Evolutionary conservation across 2,888 invertebrate species (phyloP).

Genomic region (Brenthis daphne): DNA sequence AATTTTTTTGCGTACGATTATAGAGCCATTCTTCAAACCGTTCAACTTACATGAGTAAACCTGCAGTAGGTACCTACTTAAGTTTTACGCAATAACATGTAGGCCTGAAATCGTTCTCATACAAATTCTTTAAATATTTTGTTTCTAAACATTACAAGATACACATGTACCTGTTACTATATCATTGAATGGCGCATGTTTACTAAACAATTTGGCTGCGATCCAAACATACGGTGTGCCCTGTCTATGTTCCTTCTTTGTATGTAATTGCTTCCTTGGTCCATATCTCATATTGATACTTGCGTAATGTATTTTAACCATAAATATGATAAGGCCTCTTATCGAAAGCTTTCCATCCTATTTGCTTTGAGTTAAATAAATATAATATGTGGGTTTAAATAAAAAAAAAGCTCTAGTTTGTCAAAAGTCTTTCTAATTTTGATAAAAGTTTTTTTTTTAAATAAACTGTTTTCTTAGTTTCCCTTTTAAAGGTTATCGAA

Average conservation of each 20-base stretch:
- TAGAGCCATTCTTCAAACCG: no score
- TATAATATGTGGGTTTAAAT: not conserved
- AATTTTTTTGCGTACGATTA: no score
- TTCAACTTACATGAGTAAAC: no score
- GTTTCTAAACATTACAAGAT: not conserved
- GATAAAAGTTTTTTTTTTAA: no score
- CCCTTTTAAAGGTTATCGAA: no score
- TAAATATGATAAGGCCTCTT: slow-evolving; percentile 8
- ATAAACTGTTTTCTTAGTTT: no score
- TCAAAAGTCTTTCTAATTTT: no score
- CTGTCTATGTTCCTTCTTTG: slow-evolving; percentile 28
- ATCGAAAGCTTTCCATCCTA: not conserved
- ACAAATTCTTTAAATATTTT: not conserved
- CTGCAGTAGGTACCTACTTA: no score
- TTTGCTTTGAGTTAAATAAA: not conserved
- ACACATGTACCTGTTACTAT: slow-evolving; percentile 2
- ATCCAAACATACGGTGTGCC: slow-evolving; percentile 42
- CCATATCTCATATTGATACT: slow-evolving; percentile 22
- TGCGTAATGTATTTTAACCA: not conserved
- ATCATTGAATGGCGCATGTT: slow-evolving; percentile 38
- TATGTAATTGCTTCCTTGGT: slow-evolving; percentile 23
- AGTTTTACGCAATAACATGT: no score
- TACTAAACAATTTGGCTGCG: slow-evolving; percentile 51
- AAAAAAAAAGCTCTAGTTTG: not conserved
- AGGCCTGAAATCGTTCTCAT: not conserved